Conservation (phyloP, 2,888 invertebrate species). For the Eupithecia exiguata region DNA sequence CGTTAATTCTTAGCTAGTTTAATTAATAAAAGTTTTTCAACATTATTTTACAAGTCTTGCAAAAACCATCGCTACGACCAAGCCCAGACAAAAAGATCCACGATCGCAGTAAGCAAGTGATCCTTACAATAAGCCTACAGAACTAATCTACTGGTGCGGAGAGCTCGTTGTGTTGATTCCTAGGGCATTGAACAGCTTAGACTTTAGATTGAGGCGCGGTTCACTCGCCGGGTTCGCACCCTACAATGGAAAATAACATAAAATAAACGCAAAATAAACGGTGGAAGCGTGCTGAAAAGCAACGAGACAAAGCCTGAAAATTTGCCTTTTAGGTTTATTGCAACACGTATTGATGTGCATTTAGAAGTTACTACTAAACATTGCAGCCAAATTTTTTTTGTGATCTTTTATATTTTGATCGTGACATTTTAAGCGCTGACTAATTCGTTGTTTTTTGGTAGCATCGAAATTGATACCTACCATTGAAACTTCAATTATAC, state of each 20-base stretch:
- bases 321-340: conserved; percentile 3
- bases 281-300: conserved; percentile 41
- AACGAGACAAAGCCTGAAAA: conserved; percentile 31
- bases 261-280: conserved; percentile 63
- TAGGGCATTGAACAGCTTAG: conserved; percentile 93
- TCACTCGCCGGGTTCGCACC: conserved; percentile 87
- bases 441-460: not conserved
- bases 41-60: not conserved
- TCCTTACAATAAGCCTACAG: conserved; percentile 45
- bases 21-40: not conserved
- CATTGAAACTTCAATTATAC: not conserved
- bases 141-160: conserved; percentile 75
- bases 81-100: conserved; percentile 45
- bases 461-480: not conserved
- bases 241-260: conserved; percentile 82
- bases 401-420: not conserved
- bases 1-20: no score
- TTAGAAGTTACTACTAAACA: no score
- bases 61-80: not conserved
- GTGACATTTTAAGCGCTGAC: not conserved
- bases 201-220: conserved; percentile 91
- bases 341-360: not conserved
- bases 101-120: conserved; percentile 55
- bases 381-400: no score
- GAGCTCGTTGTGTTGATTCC: conserved; percentile 88